Percentiles rank a stretch among this genome's conserved stretches.
Conservation (phyloP, 2,797 vertebrate species). For the Sciurus carolinensis region DNA sequence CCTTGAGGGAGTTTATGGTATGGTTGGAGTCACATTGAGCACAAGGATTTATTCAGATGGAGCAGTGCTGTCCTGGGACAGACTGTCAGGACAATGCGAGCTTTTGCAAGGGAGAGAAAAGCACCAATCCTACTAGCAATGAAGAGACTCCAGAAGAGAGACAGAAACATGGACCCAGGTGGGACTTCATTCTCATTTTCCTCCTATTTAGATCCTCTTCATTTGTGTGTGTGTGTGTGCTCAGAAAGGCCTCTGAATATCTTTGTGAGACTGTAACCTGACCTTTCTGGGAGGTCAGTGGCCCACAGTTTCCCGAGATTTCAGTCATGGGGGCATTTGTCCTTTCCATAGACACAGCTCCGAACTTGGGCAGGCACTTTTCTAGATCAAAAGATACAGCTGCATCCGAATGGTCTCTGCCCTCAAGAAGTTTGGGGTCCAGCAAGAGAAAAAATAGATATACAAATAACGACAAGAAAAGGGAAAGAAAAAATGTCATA, state of each 20-base stretch:
- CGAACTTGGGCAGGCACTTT: background rate
- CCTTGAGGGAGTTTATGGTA: too few relatives aligned
- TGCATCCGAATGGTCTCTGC: background rate
- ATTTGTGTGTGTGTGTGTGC: background rate
- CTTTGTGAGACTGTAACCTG: background rate
- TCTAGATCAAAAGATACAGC: background rate
- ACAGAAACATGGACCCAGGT: background rate
- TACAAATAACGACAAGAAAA: background rate
- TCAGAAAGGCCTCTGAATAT: background rate
- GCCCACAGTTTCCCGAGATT: background rate
- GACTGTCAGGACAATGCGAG: background rate
- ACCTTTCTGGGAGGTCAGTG: background rate
- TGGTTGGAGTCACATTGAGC: too few relatives aligned
- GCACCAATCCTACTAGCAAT: fast-evolving
- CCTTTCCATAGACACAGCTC: background rate
- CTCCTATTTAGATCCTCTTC: background rate
- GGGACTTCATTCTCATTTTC: background rate
- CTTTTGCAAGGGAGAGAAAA: background rate
- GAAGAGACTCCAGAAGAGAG: background rate
- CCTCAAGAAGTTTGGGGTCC: background rate
- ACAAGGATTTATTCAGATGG: background rate
- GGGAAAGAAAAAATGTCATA: slow-evolving; percentile 7
- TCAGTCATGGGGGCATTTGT: background rate
- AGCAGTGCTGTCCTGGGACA: background rate
- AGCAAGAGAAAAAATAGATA: background rate